A percentile compares a stretch with the other conserved stretches of the same genome.
phyloP scores from a whole-genome alignment of 2,888 invertebrate species.

The Lathronympha strigana region DNA sequence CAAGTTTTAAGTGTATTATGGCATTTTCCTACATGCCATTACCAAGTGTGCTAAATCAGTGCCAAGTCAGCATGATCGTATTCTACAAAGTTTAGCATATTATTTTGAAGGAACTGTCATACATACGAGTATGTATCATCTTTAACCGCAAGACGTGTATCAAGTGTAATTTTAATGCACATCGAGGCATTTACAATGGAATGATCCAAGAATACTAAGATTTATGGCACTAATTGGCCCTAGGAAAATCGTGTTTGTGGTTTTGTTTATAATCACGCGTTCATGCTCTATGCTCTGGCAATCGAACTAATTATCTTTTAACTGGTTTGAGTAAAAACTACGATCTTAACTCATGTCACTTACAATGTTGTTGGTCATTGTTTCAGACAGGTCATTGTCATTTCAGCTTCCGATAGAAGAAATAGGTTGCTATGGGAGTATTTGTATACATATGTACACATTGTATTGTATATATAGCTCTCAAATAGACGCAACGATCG shows the following conservation, averaged over 20 bases:
- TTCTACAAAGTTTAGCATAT: too few relatives aligned
- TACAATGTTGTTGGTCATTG: constrained; percentile 6
- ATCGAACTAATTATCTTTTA: constrained; percentile 10
- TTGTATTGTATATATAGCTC: too few relatives aligned
- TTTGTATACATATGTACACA: too few relatives aligned
- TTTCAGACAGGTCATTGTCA: constrained; percentile 1
- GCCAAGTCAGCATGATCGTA: too few relatives aligned
- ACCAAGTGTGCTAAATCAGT: too few relatives aligned
- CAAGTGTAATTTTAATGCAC: neutral
- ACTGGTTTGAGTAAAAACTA: constrained; percentile 10
- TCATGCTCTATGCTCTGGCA: neutral
- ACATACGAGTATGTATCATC: too few relatives aligned
- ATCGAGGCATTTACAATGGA: neutral
- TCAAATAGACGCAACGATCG: too few relatives aligned
- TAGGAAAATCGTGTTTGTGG: constrained; percentile 25
- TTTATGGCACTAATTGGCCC: neutral
- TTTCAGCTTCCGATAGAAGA: neutral
- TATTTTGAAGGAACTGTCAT: too few relatives aligned
- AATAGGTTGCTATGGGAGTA: neutral
- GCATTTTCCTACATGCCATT: too few relatives aligned
- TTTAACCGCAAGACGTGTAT: too few relatives aligned
- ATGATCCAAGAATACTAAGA: neutral
- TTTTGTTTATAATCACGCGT: constrained; percentile 11
- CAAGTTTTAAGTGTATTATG: too few relatives aligned
- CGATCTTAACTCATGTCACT: constrained; percentile 1